Evolutionary conservation across 2,113 vertebrate genomes (phyloP).

Genomic region (Taxidea taxus): DNA sequence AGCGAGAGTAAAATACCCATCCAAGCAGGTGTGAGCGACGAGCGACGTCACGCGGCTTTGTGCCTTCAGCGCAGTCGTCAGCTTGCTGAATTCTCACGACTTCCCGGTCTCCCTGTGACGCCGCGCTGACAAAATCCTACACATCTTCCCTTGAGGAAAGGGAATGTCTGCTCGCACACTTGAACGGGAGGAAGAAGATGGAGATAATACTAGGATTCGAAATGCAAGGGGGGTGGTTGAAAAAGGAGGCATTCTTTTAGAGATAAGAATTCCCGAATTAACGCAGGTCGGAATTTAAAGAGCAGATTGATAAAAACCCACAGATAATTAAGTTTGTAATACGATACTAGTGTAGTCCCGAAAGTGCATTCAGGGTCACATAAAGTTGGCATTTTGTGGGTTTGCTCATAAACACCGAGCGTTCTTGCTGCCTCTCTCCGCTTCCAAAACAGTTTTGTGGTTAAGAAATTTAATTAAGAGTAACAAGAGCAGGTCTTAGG

Average conservation of each 20-base stretch:
- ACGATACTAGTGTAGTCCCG: fast-evolving
- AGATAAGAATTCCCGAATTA: neutral
- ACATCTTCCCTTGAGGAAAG: neutral
- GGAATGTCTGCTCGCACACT: neutral
- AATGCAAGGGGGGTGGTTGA: neutral
- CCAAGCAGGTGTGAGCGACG: neutral
- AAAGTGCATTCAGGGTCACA: neutral
- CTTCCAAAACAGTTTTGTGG: neutral
- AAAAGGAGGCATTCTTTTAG: neutral
- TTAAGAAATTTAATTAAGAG: neutral
- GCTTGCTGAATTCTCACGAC: fast-evolving
- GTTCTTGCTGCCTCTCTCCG: neutral
- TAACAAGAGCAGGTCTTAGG: neutral
- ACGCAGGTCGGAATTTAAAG: neutral
- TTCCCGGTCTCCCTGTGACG: fast-evolving
- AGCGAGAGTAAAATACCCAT: fast-evolving
- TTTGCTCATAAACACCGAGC: neutral
- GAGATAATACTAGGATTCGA: neutral
- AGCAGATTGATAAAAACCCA: neutral
- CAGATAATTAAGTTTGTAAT: too few relatives aligned
- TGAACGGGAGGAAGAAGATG: neutral
- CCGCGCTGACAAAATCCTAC: fast-evolving
- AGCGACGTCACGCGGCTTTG: neutral
- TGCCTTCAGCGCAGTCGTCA: neutral
- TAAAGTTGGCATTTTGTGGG: neutral